Base-by-base conservation (phyloP, 23 tunicate species). In the Trididemnum miniatum region DNA sequence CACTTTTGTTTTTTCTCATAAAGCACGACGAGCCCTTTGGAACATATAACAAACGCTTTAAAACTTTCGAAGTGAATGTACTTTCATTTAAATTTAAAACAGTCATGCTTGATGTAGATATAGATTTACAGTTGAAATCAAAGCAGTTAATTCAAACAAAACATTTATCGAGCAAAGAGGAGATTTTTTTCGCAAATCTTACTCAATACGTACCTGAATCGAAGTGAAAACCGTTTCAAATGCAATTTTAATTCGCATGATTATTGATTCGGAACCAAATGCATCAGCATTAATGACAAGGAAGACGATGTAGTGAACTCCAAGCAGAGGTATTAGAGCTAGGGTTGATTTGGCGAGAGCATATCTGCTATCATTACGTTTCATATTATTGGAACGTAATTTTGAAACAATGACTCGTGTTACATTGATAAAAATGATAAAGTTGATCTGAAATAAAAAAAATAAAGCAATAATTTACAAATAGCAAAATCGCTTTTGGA, bases 241-340 rank as follows among this genome's bases (percentile, higher is more conserved):
- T 1, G 85, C 84, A 32, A 91, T 4, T 50, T 82, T 86, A 39
- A 86, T 50, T 28, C 74, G 63, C 81, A 71, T 34, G 0, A 82
- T 28, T 7, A 72, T 18, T 32, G 25, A 31, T 4, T 2, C 4
- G 25, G 34, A 26, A 0, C 15, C 81, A 23, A 71, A 71, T 9
- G 49, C 51, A 0, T 65, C 79, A 4, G 74, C 84, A 4, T 35
- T 35, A 35, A 91, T 32, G 34, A 49, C 77, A 37, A 88, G 72
- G 76, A 93, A 93, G 0, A 93, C 87, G 9, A 88, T 66, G 86
- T 96, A 96, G 77, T 96, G 99, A 30, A 96, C 91, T 24, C 99
- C 99, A 24, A 96, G 83, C 39, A 96, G 76, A 5, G 99, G 99
- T 20, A 96, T 96, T 5, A 96, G 82, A 34, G 97, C 94, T 1